Evolutionary conservation across 2,797 vertebrate genomes (phyloP).

Genomic region (Typhlichthys subterraneus): DNA sequence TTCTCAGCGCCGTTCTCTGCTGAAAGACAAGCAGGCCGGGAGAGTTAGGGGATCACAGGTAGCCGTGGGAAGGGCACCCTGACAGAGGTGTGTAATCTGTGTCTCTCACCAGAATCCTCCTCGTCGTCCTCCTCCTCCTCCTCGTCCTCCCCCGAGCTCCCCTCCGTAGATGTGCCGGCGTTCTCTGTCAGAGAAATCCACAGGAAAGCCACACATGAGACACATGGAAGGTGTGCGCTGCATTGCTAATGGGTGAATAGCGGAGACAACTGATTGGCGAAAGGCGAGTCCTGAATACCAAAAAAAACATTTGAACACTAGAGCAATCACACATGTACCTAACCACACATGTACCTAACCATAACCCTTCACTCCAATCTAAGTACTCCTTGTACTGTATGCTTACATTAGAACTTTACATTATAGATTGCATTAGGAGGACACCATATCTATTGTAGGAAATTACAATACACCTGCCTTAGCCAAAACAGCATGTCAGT

Average conservation of each 20-base stretch:
- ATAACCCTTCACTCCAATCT: too few relatives aligned
- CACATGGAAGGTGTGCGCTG: background rate
- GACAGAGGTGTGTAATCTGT: background rate
- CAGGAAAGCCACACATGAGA: background rate
- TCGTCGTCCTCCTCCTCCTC: too few relatives aligned
- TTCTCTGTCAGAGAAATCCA: slow-evolving; percentile 47
- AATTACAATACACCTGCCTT: too few relatives aligned
- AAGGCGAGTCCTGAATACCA: background rate
- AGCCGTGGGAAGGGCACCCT: background rate
- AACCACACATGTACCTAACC: too few relatives aligned
- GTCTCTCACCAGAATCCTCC: slow-evolving; percentile 56
- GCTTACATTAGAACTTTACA: too few relatives aligned
- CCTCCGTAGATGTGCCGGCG: slow-evolving; percentile 56
- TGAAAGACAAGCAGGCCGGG: slow-evolving; percentile 13
- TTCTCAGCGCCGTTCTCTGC: slow-evolving; percentile 36
- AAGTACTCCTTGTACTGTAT: too few relatives aligned
- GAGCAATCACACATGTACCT: too few relatives aligned
- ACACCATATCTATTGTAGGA: too few relatives aligned
- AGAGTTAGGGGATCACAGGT: slow-evolving; percentile 8
- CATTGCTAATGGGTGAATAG: background rate
- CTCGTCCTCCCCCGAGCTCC: slow-evolving; percentile 71
- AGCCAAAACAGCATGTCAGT: too few relatives aligned
- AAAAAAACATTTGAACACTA: too few relatives aligned
- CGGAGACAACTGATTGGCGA: background rate
- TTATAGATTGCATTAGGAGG: too few relatives aligned